Base-by-base conservation (phyloP, 2,888 invertebrate species). In the Chymomyza fuscimana region DNA sequence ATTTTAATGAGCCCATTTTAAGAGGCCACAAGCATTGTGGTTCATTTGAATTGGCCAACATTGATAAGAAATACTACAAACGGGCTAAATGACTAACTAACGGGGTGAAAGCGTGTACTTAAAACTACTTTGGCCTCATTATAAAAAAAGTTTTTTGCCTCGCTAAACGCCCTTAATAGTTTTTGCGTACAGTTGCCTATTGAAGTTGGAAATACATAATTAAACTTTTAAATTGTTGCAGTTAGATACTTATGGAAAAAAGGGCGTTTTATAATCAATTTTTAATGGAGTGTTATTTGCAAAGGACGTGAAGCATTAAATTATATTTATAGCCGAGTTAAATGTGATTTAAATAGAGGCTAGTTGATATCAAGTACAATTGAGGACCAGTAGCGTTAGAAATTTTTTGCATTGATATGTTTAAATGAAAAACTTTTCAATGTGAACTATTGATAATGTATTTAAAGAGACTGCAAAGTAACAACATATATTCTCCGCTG, bases 1-100 rank as follows among this genome's bases (percentile, higher is more conserved):
- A 50, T 67, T 70, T 66, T 71, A 73, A 83, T 76, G 80, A 68
- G 59, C 58, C 72, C 66, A 46, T 80, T 32, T 78, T 73, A 76
- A 54, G 51, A 50, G 51, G 29, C 29, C 12, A 10, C 16, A 56
- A 54, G 32, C 6, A 19, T 29, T 15, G 56, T 64, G 72, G 22
- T 56, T 58, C 60, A 61, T 67, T 70, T 36, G 69, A 76, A 67
- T 66, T 65, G 19, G 16, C 4, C 32, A 9, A 29, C 67, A 51
- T 70, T 71, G 75, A 77, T 77, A 76, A 76, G 65, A 67, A 74
- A 74, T 72, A 15, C 40, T 15, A 15, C 40, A 46, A 46, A 46
- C 40, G 10, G 40, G 40, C 40, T 46, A 46, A 46, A 46, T 46
- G 40, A 46, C 40, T 12, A 65, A 22, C 74, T 69, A 56, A 56